phyloP scores from a whole-genome alignment of 2,888 invertebrate genomes.

The Sesamia inferens region DNA sequence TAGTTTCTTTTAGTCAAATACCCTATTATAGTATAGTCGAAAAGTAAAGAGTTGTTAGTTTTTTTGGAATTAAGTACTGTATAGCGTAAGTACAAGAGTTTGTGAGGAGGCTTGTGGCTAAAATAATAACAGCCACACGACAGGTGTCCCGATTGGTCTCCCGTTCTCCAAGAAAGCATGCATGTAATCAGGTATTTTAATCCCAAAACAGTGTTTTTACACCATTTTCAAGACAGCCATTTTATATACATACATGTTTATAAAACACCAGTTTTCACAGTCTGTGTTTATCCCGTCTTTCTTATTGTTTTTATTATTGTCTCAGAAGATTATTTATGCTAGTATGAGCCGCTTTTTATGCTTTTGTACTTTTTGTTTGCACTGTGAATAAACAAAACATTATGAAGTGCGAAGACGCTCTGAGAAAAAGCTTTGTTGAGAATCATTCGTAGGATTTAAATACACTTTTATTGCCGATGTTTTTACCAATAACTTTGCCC shows the following conservation, averaged over 20 bases:
- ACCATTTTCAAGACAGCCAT: too few relatives aligned
- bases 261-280: not conserved
- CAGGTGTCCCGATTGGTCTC: too few relatives aligned
- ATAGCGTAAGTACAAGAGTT: too few relatives aligned
- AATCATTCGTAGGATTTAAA: conserved; percentile 4
- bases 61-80: too few relatives aligned
- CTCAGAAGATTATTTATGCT: conserved; percentile 15
- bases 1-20: too few relatives aligned
- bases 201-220: not conserved
- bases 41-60: too few relatives aligned
- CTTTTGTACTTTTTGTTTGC: conserved; percentile 1
- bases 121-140: too few relatives aligned
- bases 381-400: conserved; percentile 13
- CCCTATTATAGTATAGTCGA: too few relatives aligned
- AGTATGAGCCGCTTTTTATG: not conserved
- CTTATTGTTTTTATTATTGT: not conserved
- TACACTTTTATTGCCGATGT: not conserved
- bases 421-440: not conserved
- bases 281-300: conserved; percentile 13
- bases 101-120: too few relatives aligned
- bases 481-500: conserved; percentile 8
- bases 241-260: not conserved
- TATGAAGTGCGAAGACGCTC: not conserved
- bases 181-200: not conserved
- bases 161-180: not conserved